Base-by-base conservation (phyloP, 1,140 invertebrate species). In the Neodiprion lecontei region DNA sequence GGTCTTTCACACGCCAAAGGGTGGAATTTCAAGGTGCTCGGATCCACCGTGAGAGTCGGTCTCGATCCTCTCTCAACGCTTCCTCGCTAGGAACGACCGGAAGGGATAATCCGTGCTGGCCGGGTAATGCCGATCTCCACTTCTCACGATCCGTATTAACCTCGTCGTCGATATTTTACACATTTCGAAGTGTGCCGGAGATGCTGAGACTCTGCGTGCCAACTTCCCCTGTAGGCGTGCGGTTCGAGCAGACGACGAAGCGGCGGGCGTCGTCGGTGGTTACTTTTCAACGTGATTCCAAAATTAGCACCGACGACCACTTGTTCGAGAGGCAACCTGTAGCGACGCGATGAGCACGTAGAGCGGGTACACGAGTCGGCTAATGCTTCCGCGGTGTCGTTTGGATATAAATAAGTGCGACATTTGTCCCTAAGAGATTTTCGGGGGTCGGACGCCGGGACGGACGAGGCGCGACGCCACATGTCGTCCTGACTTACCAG, bases 1-100 rank as follows among this genome's bases (percentile, higher is more conserved):
- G 82, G 76, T 73, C 77, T 76, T 76, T 76, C 65, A 69, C 69
- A 70, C 72, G 53, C 53, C 53, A 61, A 61, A 61, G 53, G 53
- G 53, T 61, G n/a, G 53, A 61, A 61, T 61, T 61, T 61, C 53
- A 61, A 61, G 53, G 53, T 61, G n/a, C n/a, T 61, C 53, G 53
- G 53, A 61, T 61, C 11, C n/a, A 17, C 11, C 53, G 11, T 61
- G 11, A 7, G 11, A 17, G 11, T 61, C 17, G 0, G 17, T 21
- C 17, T 21, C 53, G 53, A 61, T 40, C 5, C 0, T 40, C 5
- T 40, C 28, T 40, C 28, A 5, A 40, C 28, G 5, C 28, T 40
- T 5, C 28, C 0, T 40, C 28, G 28, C 28, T 2, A 40, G 28
- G 28, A 40, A 40, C 28, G 28, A 40, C 28, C 28, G 28, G 28